Percentiles rank a stretch among this genome's conserved stretches.
phyloP scores from a whole-genome alignment of 2,888 invertebrate species.

The Pammene fasciana region DNA sequence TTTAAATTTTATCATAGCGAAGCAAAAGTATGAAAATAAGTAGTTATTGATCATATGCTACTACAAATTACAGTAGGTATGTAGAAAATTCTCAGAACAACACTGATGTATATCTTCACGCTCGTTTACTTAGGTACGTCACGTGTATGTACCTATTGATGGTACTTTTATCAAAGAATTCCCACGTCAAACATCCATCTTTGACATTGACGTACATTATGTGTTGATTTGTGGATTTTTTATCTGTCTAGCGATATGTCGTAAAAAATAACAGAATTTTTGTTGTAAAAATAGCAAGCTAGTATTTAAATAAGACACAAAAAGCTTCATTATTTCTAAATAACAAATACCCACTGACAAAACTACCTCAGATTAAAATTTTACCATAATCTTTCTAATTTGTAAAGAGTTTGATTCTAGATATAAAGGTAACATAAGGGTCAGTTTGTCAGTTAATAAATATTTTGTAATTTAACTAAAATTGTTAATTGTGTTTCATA shows the following conservation, averaged over 20 bases:
- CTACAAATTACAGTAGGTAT: neutral
- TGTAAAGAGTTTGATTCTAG: too few species aligned
- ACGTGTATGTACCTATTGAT: too few species aligned
- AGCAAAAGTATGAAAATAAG: neutral
- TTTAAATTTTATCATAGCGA: neutral
- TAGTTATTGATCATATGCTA: neutral
- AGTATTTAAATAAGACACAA: too few species aligned
- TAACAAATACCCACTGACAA: too few species aligned
- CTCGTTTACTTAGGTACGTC: neutral
- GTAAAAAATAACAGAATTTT: neutral
- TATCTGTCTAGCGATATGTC: neutral
- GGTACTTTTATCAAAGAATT: neutral
- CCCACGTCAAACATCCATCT: slow-evolving; percentile 1
- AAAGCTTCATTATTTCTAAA: neutral
- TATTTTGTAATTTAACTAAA: too few species aligned
- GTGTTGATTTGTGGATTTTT: slow-evolving; percentile 4
- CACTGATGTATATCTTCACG: neutral
- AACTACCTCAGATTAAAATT: too few species aligned
- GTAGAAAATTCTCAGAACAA: too few species aligned
- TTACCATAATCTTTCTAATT: too few species aligned
- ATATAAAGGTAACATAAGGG: too few species aligned
- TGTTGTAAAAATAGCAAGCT: neutral
- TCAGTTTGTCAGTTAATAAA: too few species aligned
- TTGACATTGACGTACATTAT: slow-evolving; percentile 10
- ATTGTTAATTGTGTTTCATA: too few species aligned